Base-by-base conservation (phyloP, 2,888 invertebrate genomes). In the Rotaria sp. region DNA sequence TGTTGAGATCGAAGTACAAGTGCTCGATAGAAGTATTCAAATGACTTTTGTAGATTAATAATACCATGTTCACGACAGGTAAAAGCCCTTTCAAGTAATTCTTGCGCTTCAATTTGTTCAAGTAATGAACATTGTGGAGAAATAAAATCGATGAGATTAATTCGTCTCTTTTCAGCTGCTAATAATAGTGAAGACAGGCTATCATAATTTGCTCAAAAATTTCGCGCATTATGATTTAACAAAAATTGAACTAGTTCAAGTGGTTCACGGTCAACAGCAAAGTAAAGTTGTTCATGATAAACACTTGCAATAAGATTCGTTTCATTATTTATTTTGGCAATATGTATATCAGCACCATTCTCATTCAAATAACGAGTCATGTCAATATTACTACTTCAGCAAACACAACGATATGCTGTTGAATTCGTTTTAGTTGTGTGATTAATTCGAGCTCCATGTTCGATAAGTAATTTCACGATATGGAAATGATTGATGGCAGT, bases 241-340 rank as follows among this genome's bases (percentile, higher is more conserved):
- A 98, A 93, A 91, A 97, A 93, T 92, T 96, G 95, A 89, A 97
- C 93, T 90, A 97, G 96, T 89, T 95, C 95, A 88, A 97, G 92
- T 59, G 95, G 96, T 11, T 97, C 97, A 86, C 96, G 96, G 91
- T 98, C 97, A 0, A 97, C 97, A 90, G 97, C 96, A 90, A 98
- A 97, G 92, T 98, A 97, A 59, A 98, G 91, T n/a, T 97, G 96
- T 86, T 96, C 96, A 91, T 96, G 96, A 92, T 96, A 97, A 92
- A 96, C 97, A 84, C 97, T 96, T 88, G 98, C 98, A 97, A 98
- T 98, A 52, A 98, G 93, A 90, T 97, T 97, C 26, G 97, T 97
- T 92, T 98, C 97, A 3, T 92, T 92, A 88, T 92, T 92, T 88
- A 96, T 93, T 91, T 97, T 98, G 41, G 96, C 96, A 90, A 96